Evolutionary conservation across 2,888 invertebrate species (phyloP).

Genomic region (Drosophila merina): DNA sequence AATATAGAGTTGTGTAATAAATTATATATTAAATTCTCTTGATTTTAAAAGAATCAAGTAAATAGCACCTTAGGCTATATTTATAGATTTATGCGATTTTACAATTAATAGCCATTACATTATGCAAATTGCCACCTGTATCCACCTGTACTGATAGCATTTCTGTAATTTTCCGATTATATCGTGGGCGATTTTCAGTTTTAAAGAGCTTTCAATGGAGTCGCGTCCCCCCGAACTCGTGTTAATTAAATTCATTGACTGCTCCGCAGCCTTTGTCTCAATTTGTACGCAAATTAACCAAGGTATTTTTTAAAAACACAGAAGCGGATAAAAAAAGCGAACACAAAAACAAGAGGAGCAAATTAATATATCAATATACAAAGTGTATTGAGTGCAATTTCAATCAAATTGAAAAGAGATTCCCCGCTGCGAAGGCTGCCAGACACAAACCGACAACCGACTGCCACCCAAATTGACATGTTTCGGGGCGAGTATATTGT

Average conservation of each 20-base stretch:
- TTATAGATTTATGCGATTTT: not conserved
- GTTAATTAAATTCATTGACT: slow-evolving; percentile 47
- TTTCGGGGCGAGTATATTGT: slow-evolving; percentile 52
- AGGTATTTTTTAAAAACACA: slow-evolving; percentile 57
- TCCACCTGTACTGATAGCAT: not conserved
- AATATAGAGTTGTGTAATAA: not conserved
- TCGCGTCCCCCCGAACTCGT: slow-evolving; percentile 20
- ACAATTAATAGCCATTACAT: not conserved
- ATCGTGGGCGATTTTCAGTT: slow-evolving; percentile 10
- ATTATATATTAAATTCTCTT: not conserved
- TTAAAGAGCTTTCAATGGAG: slow-evolving; percentile 12
- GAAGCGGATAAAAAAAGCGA: slow-evolving; percentile 7
- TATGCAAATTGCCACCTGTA: not conserved
- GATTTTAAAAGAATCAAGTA: not conserved
- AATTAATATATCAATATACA: slow-evolving; percentile 78
- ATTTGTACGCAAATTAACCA: slow-evolving; percentile 70
- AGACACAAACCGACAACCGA: slow-evolving; percentile 53
- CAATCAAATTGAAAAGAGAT: slow-evolving; percentile 72
- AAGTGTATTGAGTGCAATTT: slow-evolving; percentile 73
- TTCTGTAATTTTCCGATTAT: slow-evolving; percentile 2
- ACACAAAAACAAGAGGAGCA: slow-evolving; percentile 49
- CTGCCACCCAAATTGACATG: slow-evolving; percentile 70
- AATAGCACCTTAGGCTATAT: not conserved
- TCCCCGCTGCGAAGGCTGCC: slow-evolving; percentile 65
- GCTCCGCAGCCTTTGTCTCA: slow-evolving; percentile 59